Conservation (phyloP, 2,113 vertebrate genomes). For the Aspidoscelis tigris region DNA sequence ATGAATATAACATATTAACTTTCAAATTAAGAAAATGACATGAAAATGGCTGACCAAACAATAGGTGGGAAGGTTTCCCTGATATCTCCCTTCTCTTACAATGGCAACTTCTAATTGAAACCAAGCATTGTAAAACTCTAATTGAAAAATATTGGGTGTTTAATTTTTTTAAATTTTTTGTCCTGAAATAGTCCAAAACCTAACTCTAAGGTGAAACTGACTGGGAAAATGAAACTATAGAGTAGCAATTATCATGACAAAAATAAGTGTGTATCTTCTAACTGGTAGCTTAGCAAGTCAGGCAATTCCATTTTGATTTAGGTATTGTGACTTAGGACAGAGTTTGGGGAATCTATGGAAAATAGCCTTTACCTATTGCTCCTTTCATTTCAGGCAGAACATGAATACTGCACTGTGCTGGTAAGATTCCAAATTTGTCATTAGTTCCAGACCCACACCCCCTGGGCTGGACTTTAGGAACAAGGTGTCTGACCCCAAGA, state of each 20-base stretch:
- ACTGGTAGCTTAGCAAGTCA: not conserved
- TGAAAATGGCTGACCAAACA: not conserved
- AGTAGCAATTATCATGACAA: not conserved
- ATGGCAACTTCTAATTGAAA: not conserved
- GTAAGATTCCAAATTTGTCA: not conserved
- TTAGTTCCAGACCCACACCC: no score
- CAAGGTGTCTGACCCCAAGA: no score
- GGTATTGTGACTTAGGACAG: not conserved
- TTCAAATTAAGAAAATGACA: not conserved
- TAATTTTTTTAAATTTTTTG: not conserved
- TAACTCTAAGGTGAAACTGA: constrained; percentile 6
- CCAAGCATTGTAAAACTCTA: not conserved
- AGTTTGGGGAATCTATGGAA: not conserved
- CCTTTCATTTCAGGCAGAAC: not conserved
- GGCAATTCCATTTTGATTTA: constrained; percentile 4
- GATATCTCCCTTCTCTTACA: no score
- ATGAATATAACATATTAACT: no score
- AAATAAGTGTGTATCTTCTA: constrained; percentile 6
- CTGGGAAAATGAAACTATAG: not conserved
- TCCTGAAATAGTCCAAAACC: not conserved
- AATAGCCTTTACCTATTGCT: not conserved
- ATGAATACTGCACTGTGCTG: not conserved
- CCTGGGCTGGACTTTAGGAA: no score
- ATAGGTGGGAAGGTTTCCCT: not conserved
- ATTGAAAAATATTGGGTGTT: not conserved